Conservation (phyloP, 2,888 invertebrate species). For the Matsumyia berberina region DNA sequence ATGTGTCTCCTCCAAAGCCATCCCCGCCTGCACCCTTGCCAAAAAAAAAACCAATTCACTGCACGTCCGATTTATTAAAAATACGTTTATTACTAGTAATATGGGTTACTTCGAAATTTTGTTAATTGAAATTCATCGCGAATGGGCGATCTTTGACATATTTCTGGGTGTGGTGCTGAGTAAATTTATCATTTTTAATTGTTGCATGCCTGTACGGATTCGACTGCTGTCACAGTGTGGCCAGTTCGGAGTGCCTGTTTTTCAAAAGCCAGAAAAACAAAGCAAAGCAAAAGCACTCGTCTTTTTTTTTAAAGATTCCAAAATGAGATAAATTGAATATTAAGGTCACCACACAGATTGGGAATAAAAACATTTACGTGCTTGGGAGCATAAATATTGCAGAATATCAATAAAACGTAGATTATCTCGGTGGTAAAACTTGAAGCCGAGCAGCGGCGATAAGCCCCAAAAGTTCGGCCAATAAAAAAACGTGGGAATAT, state of each 20-base stretch:
- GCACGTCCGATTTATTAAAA: conserved; percentile 74
- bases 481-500: conserved; percentile 60
- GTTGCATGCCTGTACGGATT: conserved; percentile 50
- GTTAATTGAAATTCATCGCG: conserved; percentile 71
- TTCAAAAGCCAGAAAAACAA: conserved; percentile 31
- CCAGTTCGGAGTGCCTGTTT: conserved; percentile 25
- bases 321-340: conserved; percentile 46
- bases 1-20: neutral
- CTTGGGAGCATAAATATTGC: conserved; percentile 45
- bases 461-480: conserved; percentile 7
- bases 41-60: conserved; percentile 48
- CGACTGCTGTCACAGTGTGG: conserved; percentile 16
- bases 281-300: neutral
- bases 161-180: conserved; percentile 77
- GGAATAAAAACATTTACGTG: conserved; percentile 37
- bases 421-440: conserved; percentile 13
- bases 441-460: conserved; percentile 10
- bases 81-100: conserved; percentile 70
- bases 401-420: conserved; percentile 18
- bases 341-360: conserved; percentile 63
- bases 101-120: conserved; percentile 65
- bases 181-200: conserved; percentile 75
- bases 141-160: conserved; percentile 78
- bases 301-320: conserved; percentile 21
- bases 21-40: neutral